A percentile compares a stretch with the other conserved stretches of the same genome.
These are phyloP conservation scores for Himalopsyche japonica DNA, from an alignment of 2,888 invertebrate species.

Conservation along the genomic window DNA sequence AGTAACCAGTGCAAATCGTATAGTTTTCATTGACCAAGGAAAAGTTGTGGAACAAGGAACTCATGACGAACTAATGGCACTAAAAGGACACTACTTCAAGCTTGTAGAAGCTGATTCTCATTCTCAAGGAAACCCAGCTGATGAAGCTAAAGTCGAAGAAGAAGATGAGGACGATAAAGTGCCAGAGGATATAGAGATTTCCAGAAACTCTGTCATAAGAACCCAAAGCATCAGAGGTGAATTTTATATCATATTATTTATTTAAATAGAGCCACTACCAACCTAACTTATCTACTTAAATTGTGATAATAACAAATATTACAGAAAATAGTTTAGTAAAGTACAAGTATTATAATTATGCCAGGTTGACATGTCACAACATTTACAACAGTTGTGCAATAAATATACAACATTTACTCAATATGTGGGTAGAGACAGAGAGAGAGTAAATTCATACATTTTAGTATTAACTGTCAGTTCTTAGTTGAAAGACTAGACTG, in stretches of 20 bases:
- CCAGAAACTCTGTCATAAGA: conserved; percentile 13
- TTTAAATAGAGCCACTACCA: too few relatives aligned
- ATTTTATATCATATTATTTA: neutral
- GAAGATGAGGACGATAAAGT: conserved; percentile 43
- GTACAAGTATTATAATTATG: too few relatives aligned
- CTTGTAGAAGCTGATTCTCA: conserved; percentile 64
- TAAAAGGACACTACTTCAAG: conserved; percentile 66
- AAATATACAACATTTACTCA: too few relatives aligned
- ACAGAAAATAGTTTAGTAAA: too few relatives aligned
- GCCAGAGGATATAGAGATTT: conserved; percentile 41
- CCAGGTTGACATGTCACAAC: too few relatives aligned
- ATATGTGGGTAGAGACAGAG: too few relatives aligned
- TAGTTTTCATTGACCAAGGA: conserved; percentile 72
- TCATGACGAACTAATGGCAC: conserved; percentile 68
- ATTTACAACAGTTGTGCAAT: too few relatives aligned
- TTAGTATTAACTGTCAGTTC: too few relatives aligned
- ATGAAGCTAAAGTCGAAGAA: conserved; percentile 42
- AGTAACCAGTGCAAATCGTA: conserved; percentile 69
- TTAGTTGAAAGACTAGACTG: too few relatives aligned
- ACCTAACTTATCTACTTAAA: too few relatives aligned
- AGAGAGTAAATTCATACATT: too few relatives aligned
- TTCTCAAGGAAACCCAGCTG: conserved; percentile 41
- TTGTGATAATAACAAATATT: too few relatives aligned
- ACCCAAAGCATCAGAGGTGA: conserved; percentile 33
- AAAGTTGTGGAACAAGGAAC: conserved; percentile 71